Conservation (phyloP, 2,797 vertebrate species). For the Paguma larvata region DNA sequence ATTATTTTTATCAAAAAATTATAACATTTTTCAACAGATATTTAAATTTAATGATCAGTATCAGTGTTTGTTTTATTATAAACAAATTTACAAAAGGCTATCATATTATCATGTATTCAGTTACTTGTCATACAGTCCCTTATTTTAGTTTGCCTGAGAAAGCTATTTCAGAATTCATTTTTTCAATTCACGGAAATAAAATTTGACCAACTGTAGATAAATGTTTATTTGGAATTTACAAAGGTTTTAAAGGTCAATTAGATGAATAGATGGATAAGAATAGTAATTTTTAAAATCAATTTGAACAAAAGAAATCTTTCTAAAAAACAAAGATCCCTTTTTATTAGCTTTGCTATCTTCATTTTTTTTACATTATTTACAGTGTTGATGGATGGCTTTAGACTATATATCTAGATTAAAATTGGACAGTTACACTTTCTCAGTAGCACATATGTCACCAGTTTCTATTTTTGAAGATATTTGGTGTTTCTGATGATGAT, state of each 20-base stretch:
- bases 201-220: neutral
- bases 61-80: slow-evolving; percentile 13
- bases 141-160: neutral
- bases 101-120: neutral
- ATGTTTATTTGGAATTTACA: neutral
- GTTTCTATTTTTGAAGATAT: neutral
- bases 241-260: neutral
- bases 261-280: neutral
- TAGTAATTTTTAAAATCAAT: neutral
- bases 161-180: neutral
- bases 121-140: neutral
- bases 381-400: neutral
- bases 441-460: neutral
- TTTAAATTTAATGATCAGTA: slow-evolving; percentile 1
- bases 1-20: slow-evolving; percentile 74
- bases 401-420: neutral
- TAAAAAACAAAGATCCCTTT: neutral
- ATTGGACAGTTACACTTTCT: neutral
- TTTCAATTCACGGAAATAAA: neutral
- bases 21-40: neutral
- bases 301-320: neutral
- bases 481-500: neutral
- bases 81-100: neutral
- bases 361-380: neutral
- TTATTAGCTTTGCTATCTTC: neutral